Conservation (phyloP, 2,797 vertebrate genomes). For the Sebastes trivittatus region DNA sequence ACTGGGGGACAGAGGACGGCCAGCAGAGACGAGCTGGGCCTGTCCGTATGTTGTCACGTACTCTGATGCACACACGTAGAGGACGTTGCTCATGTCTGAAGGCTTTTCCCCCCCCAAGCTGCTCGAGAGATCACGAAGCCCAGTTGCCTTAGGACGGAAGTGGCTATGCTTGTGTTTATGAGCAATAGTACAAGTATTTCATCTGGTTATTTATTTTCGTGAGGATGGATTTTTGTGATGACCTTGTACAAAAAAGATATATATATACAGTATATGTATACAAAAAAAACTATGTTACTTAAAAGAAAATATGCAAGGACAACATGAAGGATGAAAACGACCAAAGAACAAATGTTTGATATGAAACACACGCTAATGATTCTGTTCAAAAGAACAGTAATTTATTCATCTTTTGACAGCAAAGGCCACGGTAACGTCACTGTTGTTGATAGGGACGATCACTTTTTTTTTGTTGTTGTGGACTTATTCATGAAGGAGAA, state of each 20-base stretch:
- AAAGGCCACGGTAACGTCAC: slow-evolving; percentile 68
- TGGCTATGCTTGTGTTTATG: slow-evolving; percentile 69
- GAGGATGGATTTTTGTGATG: slow-evolving; percentile 59
- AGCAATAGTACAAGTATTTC: slow-evolving; percentile 75
- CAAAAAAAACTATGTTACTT: slow-evolving; percentile 45
- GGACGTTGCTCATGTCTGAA: slow-evolving; percentile 47
- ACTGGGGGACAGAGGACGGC: slow-evolving; percentile 38
- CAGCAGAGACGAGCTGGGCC: slow-evolving; percentile 32
- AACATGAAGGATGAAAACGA: slow-evolving; percentile 78
- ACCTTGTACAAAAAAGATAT: slow-evolving; percentile 50
- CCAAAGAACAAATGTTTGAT: slow-evolving; percentile 86
- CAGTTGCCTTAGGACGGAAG: slow-evolving; percentile 81
- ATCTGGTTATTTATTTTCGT: slow-evolving; percentile 80
- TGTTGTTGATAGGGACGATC: slow-evolving; percentile 52
- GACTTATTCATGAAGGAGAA: slow-evolving; percentile 58
- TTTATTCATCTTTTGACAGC: slow-evolving; percentile 64
- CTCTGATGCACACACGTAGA: slow-evolving; percentile 45
- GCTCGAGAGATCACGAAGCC: slow-evolving; percentile 73
- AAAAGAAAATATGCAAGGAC: slow-evolving; percentile 81
- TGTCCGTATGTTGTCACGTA: slow-evolving; percentile 47
- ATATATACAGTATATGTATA: not conserved
- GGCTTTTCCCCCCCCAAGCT: slow-evolving; percentile 49
- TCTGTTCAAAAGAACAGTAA: slow-evolving; percentile 60
- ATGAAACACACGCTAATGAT: slow-evolving; percentile 62
- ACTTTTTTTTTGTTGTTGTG: slow-evolving; percentile 42